Base-by-base conservation (phyloP, 2,113 vertebrate species). In the Circaetus gallicus region DNA sequence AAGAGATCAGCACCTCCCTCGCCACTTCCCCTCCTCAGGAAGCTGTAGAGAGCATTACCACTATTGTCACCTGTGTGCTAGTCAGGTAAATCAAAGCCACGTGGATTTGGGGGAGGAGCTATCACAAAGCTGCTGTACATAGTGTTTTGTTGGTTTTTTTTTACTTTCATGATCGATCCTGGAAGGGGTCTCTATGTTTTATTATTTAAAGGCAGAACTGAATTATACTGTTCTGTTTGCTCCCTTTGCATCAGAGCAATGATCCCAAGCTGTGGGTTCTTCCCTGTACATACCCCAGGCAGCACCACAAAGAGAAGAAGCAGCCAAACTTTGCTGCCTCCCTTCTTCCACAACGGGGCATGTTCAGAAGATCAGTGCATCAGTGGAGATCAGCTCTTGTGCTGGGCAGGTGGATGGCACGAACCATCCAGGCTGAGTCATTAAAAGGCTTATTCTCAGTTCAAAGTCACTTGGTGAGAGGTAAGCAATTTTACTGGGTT, bases 321-420 rank as follows among this genome's bases (percentile, higher is more conserved):
- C 14, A 61, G 63, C 4, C 34, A 63, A 13, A 22, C 26, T 72
- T 82, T 0, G 0, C 62, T 59, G 38, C 7, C 10, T 45, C 10
- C 5, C 13, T 66, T 82, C 47, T 56, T 76, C 40, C 59, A 43
- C n/a, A 81, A 10, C 20, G 4, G 2, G 20, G 5, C 25, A 29
- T 9, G 18, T 50, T 76, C 40, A 73, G 71, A 83, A 89, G 21
- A 38, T 20, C 1, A 3, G 17, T 63, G 19, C 25, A 19, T 22
- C 6, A 13, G 20, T 70, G 55, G 28, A 63, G 47, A 38, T 40
- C 40, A 73, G 17, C 45, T 73, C 42, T 66, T 49, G 16, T 50
- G 38, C 28, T 63, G 63, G 53, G 43, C 34, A 63, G 29, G 9
- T n/a, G 31, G 38, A 43, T 14, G 19, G 9, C 19, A 10, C 13